Base-by-base conservation (phyloP, 2,888 invertebrate species). In the Clanis bilineata region DNA sequence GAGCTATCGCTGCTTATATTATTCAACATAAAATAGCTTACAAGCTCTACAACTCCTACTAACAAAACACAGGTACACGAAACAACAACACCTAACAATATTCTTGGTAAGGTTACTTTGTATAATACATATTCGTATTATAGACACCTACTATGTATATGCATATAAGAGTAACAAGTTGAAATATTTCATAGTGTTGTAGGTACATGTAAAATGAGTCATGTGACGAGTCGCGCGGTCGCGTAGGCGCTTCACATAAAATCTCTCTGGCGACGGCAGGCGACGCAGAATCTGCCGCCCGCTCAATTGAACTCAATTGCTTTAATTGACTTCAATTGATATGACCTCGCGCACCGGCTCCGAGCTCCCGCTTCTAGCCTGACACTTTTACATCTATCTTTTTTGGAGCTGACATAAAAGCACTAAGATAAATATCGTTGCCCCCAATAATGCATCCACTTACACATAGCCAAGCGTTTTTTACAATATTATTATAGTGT, bases 371-470 rank as follows among this genome's bases (percentile, higher is more conserved):
- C 82, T 88, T 77, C 90, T 88, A 88, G 87, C 82, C 80, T 86
- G 88, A 90, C 91, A 90, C 88, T 90, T 88, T 89, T 90, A 89
- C 89, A 90, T 90, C 88, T 87, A 91, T 90, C 90, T 90, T 91
- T 90, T 90, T 91, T 86, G 88, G 86, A 88, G 84, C 82, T 88
- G 89, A 86, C 88, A 88, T 87, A 84, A 86, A 88, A 83, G 82
- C 76, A 76, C 75, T 76, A 56, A 82, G 82, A 85, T 88, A 85
- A 82, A 86, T 83, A 81, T 85, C 80, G 84, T 85, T 84, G 80
- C 72, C 69, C 70, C 70, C 74, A 80, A 81, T 85, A 80, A 83
- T 80, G 77, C 70, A 74, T 68, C 64, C 68, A 70, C 69, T 71
- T 66, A 36, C 23, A 22, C 45, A 38, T 57, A 9, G 21, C 38